A percentile compares a stretch with the other conserved stretches of the same genome.
Conservation (phyloP, 2,113 vertebrate genomes). For the Hydrochoerus hydrochaeris region DNA sequence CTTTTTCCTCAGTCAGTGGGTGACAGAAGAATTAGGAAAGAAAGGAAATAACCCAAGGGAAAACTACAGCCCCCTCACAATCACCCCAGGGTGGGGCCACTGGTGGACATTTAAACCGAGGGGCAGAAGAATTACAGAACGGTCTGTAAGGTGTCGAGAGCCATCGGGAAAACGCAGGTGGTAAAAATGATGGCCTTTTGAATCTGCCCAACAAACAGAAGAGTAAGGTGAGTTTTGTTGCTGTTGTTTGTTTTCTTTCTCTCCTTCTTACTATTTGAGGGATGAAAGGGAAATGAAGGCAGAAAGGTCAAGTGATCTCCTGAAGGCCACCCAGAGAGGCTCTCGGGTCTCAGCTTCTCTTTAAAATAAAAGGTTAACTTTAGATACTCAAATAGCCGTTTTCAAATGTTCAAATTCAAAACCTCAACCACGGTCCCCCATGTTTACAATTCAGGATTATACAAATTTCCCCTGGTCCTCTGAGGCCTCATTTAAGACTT, state of each 20-base stretch:
- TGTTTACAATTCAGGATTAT: conserved; percentile 78
- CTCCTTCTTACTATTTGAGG: background rate
- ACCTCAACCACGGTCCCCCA: conserved; percentile 74
- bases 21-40: background rate
- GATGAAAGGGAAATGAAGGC: conserved; percentile 47
- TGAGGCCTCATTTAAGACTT: conserved; percentile 79
- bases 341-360: conserved; percentile 61
- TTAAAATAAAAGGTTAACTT: conserved; percentile 80
- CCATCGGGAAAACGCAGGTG: background rate
- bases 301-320: conserved; percentile 31
- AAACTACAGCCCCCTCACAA: background rate
- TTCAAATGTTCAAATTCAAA: conserved; percentile 69
- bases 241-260: background rate
- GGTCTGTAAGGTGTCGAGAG: fast-evolving
- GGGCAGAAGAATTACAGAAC: fast-evolving
- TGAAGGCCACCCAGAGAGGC: conserved; percentile 71
- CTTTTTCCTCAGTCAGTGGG: background rate
- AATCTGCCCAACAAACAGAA: background rate
- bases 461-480: conserved; percentile 79
- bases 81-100: too few relatives aligned
- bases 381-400: conserved; percentile 79
- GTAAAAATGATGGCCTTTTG: background rate
- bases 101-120: background rate
- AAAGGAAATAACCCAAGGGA: background rate
- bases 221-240: background rate